Percentiles rank a stretch among this genome's conserved stretches.
These are phyloP conservation scores for Chelonia mydas DNA, from an alignment of 2,797 vertebrate species.

Conservation along the genomic window DNA sequence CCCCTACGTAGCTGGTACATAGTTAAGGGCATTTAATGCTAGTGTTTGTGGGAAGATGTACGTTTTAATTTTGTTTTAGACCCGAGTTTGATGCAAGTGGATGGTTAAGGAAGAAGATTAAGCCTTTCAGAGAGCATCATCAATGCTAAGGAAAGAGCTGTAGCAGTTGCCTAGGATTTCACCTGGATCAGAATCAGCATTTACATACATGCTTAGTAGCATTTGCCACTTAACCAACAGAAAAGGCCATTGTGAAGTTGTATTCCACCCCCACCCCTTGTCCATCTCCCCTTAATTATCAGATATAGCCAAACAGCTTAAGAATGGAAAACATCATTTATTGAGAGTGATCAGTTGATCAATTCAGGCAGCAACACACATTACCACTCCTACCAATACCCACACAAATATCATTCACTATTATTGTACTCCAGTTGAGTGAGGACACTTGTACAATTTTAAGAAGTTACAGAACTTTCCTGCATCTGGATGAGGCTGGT, in stretches of 20 bases:
- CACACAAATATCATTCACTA: conserved; percentile 1
- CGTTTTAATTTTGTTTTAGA: too few relatives aligned
- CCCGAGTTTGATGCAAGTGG: too few relatives aligned
- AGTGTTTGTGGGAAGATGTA: too few relatives aligned
- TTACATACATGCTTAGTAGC: not conserved
- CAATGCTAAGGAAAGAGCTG: too few relatives aligned
- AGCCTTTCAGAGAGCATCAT: too few relatives aligned
- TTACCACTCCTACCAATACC: not conserved
- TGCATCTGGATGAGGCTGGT: not conserved
- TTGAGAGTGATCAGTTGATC: not conserved
- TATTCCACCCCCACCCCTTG: not conserved
- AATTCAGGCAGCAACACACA: not conserved
- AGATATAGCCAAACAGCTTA: not conserved
- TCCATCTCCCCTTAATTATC: not conserved
- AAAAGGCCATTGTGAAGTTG: not conserved
- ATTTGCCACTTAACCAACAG: not conserved
- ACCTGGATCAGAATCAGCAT: not conserved
- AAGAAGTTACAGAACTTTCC: not conserved
- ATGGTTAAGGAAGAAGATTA: too few relatives aligned
- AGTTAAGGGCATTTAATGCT: not conserved
- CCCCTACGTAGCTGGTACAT: not conserved
- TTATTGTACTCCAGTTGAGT: not conserved
- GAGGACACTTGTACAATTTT: not conserved
- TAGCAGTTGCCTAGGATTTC: too few relatives aligned
- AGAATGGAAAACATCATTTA: conserved; percentile 49